phyloP scores from a whole-genome alignment of 2,797 vertebrate genomes.

The Argya squamiceps region DNA sequence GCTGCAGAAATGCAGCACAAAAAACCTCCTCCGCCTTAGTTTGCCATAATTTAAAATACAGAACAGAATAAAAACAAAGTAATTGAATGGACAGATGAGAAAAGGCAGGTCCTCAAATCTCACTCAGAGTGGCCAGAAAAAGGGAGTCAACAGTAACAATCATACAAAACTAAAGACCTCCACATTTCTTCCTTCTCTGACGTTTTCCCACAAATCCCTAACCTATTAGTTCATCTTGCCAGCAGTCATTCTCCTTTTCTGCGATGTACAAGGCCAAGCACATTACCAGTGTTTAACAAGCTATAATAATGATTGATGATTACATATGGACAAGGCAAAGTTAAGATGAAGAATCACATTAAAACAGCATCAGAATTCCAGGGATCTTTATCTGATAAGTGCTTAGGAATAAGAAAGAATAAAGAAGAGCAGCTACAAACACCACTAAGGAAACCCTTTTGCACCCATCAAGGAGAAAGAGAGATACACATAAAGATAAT shows the following conservation, averaged over 20 bases:
- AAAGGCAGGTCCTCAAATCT: neutral
- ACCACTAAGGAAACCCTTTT: neutral
- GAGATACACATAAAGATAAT: neutral
- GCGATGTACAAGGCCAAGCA: constrained; percentile 29
- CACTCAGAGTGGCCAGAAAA: neutral
- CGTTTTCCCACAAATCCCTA: neutral
- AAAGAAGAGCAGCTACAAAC: neutral
- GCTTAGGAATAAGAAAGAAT: neutral
- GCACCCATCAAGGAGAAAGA: neutral
- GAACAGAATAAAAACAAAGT: neutral
- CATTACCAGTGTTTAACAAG: constrained; percentile 25
- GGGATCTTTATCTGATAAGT: neutral
- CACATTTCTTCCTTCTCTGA: neutral
- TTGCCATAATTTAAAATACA: neutral
- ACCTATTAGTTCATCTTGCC: constrained; percentile 28
- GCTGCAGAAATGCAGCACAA: neutral
- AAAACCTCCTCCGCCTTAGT: neutral
- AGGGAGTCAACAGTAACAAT: neutral
- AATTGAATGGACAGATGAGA: neutral
- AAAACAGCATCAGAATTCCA: constrained; percentile 29
- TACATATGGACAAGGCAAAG: constrained; percentile 24
- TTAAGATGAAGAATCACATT: constrained; percentile 48
- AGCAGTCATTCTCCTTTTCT: constrained; percentile 30
- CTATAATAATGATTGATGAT: constrained; percentile 35
- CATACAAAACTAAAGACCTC: neutral